Evolutionary conservation across 53 echinoderm and acorn worm genomes (phyloP).

Genomic region (Zoroaster sp.): DNA sequence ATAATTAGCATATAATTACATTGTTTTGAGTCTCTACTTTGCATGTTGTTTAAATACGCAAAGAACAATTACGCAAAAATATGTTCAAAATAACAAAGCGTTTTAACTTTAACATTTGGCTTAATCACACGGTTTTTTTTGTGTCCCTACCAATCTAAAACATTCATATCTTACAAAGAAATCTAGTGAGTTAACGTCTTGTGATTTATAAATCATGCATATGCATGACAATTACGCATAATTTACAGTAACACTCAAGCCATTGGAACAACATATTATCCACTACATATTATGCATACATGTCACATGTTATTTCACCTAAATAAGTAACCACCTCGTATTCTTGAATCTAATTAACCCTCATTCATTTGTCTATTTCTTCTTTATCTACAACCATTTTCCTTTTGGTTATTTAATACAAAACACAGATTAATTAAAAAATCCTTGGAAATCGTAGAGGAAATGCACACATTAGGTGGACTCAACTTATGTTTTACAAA

Average conservation of each 20-base stretch:
- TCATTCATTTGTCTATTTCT: background rate
- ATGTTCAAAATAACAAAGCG: constrained; percentile 30
- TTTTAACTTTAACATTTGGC: background rate
- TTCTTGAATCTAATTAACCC: background rate
- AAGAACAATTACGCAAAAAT: constrained; percentile 7
- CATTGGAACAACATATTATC: background rate
- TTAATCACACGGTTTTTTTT: background rate
- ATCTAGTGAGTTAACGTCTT: background rate
- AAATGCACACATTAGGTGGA: constrained; percentile 8
- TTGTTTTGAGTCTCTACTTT: constrained; percentile 1
- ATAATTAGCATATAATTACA: constrained; percentile 34
- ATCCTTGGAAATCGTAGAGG: constrained; percentile 2
- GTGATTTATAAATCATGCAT: background rate
- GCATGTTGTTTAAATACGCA: constrained; percentile 31
- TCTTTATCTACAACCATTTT: constrained; percentile 23
- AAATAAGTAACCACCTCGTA: constrained; percentile 22
- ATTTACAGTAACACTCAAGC: constrained; percentile 38
- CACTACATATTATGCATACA: constrained; percentile 47
- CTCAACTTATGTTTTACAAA: constrained; percentile 1
- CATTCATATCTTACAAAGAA: constrained; percentile 18
- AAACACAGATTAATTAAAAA: background rate
- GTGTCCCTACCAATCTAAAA: constrained; percentile 5
- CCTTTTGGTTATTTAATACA: constrained; percentile 5
- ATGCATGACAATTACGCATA: constrained; percentile 26
- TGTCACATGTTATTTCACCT: constrained; percentile 31